Conservation (phyloP, 2,888 invertebrate species). For the Brassicogethes aeneus region DNA sequence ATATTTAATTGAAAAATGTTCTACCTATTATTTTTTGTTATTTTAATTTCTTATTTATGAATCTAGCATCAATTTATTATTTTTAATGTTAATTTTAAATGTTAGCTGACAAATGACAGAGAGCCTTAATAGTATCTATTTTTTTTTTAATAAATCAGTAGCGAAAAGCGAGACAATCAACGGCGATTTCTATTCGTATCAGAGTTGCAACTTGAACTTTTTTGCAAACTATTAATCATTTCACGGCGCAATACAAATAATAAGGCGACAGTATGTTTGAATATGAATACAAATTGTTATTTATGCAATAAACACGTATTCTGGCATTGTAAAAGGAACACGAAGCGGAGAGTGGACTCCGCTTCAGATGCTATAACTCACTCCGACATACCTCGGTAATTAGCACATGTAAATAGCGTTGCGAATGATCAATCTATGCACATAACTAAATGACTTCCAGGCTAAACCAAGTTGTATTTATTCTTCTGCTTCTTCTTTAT, state of each 20-base stretch:
- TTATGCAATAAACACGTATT: constrained; percentile 19
- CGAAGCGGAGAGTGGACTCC: not conserved
- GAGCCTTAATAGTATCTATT: too few species aligned
- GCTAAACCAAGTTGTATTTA: constrained; percentile 9
- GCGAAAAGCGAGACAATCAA: too few species aligned
- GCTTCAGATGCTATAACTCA: constrained; percentile 15
- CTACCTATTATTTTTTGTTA: too few species aligned
- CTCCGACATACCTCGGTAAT: constrained; percentile 22
- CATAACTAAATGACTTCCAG: constrained; percentile 21
- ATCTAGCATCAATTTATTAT: too few species aligned
- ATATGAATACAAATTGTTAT: constrained; percentile 19
- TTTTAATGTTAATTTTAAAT: too few species aligned
- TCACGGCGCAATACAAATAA: not conserved
- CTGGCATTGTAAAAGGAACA: constrained; percentile 14
- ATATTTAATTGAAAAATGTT: too few species aligned
- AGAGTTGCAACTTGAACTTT: too few species aligned
- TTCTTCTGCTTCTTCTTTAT: not conserved
- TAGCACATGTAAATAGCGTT: constrained; percentile 30
- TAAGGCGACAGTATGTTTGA: constrained; percentile 3
- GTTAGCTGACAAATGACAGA: too few species aligned
- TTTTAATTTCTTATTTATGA: too few species aligned
- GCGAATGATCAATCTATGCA: constrained; percentile 27
- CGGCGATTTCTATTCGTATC: too few species aligned
- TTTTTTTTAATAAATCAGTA: too few species aligned
- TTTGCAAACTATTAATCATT: not conserved